A percentile compares a stretch with the other conserved stretches of the same genome.
Conservation (phyloP, 2,888 invertebrate species). For the Diloba caeruleocephala region DNA sequence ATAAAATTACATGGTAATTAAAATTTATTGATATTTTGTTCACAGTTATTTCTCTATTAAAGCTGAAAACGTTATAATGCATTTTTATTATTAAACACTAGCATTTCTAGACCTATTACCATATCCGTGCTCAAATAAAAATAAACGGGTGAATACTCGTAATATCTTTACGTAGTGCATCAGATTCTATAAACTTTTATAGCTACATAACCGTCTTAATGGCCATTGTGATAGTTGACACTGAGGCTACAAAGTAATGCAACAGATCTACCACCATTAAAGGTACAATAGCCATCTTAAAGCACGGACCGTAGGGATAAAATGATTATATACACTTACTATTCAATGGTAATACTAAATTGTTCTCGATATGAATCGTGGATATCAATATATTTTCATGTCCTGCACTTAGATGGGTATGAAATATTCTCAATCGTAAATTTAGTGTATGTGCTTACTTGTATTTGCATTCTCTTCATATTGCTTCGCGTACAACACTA, state of each 20-base stretch:
- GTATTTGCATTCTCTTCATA: no score
- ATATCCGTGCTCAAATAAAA: slow-evolving; percentile 18
- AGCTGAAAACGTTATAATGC: no score
- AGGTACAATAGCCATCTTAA: slow-evolving; percentile 31
- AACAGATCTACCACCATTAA: slow-evolving; percentile 46
- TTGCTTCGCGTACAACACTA: no score
- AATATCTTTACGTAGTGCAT: slow-evolving; percentile 21
- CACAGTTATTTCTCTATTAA: no score
- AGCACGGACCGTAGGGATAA: slow-evolving; percentile 23
- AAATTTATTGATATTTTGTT: no score
- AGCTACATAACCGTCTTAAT: slow-evolving; percentile 44
- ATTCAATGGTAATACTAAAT: slow-evolving; percentile 37
- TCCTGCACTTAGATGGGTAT: slow-evolving; percentile 6
- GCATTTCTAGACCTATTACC: slow-evolving; percentile 15
- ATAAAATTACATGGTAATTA: no score
- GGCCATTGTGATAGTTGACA: slow-evolving; percentile 41
- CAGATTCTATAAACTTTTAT: slow-evolving; percentile 46
- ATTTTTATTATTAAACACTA: neutral
- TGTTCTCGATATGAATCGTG: slow-evolving; percentile 18
- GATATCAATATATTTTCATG: slow-evolving; percentile 16
- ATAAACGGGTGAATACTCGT: slow-evolving; percentile 16
- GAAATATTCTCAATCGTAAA: no score
- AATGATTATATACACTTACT: slow-evolving; percentile 32
- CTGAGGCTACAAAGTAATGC: slow-evolving; percentile 36
- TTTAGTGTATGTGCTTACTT: no score